These are phyloP conservation scores for Fulmarus glacialis DNA, from an alignment of 2,113 vertebrate species.

Conservation along the genomic window DNA sequence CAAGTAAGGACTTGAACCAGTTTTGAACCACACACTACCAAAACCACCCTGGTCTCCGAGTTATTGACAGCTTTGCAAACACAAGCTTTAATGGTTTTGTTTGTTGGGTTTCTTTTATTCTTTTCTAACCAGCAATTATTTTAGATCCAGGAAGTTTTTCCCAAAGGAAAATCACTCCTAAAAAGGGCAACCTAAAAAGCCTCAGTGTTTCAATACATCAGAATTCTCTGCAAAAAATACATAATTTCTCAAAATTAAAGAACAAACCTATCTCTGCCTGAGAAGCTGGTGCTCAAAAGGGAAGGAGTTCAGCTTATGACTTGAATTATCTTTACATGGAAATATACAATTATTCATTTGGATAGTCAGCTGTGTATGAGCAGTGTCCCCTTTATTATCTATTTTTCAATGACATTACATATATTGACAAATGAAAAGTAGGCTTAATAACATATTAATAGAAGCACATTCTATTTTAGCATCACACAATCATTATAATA, in stretches of 20 bases:
- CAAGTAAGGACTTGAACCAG: not conserved
- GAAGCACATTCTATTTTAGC: not conserved
- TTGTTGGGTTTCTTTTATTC: not conserved
- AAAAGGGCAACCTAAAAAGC: not conserved
- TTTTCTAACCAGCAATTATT: not conserved
- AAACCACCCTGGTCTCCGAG: not conserved
- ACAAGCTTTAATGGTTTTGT: not conserved
- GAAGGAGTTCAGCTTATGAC: not conserved
- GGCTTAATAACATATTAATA: not conserved
- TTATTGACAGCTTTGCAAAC: not conserved
- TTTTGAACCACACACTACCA: not conserved
- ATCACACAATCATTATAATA: not conserved
- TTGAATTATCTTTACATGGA: not conserved
- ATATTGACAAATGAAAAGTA: not conserved
- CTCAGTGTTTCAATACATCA: not conserved
- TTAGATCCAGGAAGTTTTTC: not conserved
- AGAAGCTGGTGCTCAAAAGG: not conserved
- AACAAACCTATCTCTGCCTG: not conserved
- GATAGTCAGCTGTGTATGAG: not conserved
- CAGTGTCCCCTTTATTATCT: not conserved
- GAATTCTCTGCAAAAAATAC: not conserved
- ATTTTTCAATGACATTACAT: not conserved
- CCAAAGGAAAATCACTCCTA: not conserved
- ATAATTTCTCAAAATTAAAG: not conserved
- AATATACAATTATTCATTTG: not conserved